Conservation (phyloP, 2,113 vertebrate species). For the Baryphthengus martii region DNA sequence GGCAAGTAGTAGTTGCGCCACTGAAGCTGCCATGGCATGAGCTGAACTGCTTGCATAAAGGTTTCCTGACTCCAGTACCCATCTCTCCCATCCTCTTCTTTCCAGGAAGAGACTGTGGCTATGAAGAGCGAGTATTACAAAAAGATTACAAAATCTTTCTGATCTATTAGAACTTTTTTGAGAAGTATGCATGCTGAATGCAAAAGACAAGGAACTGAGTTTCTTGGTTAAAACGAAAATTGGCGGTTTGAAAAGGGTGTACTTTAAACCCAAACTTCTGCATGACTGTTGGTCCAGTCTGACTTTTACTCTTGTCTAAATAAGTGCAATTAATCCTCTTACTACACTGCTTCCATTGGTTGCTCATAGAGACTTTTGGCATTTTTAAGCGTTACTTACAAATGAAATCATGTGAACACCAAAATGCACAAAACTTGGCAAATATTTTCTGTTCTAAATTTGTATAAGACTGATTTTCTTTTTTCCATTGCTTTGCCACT, state of each 20-base stretch:
- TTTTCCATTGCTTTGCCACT: background rate
- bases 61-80: background rate
- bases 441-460: background rate
- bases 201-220: background rate
- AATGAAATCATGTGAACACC: background rate
- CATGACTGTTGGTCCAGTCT: background rate
- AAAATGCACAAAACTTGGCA: background rate
- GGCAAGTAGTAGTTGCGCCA: background rate
- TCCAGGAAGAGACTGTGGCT: background rate
- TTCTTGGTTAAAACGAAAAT: background rate
- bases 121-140: background rate
- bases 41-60: background rate
- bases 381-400: background rate
- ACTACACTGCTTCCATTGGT: background rate
- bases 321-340: background rate
- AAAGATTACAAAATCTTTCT: background rate
- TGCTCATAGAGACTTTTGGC: background rate
- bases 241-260: background rate
- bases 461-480: background rate
- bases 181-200: background rate
- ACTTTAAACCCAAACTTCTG: background rate
- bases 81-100: background rate
- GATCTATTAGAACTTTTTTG: background rate
- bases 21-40: rapidly evolving
- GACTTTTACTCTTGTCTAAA: background rate